Base-by-base conservation (phyloP, 2,113 vertebrate genomes). In the Taurulus bubalis region DNA sequence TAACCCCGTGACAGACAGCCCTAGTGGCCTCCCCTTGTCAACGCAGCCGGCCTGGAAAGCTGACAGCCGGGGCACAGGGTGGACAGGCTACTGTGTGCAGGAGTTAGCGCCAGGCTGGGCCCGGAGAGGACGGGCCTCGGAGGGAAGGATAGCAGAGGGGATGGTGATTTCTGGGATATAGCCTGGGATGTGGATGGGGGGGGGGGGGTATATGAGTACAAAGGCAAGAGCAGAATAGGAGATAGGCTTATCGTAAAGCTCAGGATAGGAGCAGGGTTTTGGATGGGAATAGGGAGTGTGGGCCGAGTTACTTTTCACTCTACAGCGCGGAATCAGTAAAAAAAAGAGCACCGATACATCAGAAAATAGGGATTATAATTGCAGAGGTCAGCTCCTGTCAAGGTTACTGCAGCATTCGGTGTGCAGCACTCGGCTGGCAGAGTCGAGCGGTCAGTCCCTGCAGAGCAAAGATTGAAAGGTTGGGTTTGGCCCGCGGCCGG, bases 1-100 rank as follows among this genome's bases (percentile, higher is more conserved):
- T 94, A 93, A 91, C 90, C 94, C 94, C 90, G 75, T 94, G 94
- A 96, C 94, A 96, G 95, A 93, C 91, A 94, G 93, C 91, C 92
- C 90, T 92, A 90, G 92, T 93, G 92, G 92, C 93, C 92, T 93
- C 90, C 94, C 93, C 93, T 93, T 89, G 91, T 94, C 93, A 94
- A 89, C 92, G 85, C 86, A 88, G 83, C 65, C 90, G 90, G 93
- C 93, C 92, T 94, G 92, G 90, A 91, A 73, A 90, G 86, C 87
- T 95, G 95, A 95, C 90, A 94, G 94, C 93, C 91, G 88, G 94
- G 95, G 93, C 94, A 95, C 68, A 72, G 24, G 91, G 89, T 85
- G 91, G 89, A 93, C 92, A 87, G 87, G 87, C 89, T 76, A 84
- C 40, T 20, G 84, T 90, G 77, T 45, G 88, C 85, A 91, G 83